phyloP scores from a whole-genome alignment of 1,140 invertebrate genomes.

The Oppia nitens region DNA sequence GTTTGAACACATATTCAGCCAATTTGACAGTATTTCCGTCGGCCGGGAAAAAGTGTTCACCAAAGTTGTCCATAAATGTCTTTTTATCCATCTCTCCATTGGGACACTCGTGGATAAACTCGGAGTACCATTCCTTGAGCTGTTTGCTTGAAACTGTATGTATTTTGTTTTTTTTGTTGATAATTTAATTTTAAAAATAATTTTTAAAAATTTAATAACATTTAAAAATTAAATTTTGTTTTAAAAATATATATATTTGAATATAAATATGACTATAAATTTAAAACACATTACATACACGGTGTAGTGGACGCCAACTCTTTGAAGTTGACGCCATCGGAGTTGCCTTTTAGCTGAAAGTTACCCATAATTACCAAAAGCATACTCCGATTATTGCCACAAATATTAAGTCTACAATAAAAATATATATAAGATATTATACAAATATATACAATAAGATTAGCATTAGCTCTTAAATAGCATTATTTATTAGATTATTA shows the following conservation, averaged over 20 bases:
- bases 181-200: no score
- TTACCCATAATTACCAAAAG: background rate
- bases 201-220: background rate
- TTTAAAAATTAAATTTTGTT: no score
- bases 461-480: no score
- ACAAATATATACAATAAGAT: no score
- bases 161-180: no score
- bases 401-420: background rate
- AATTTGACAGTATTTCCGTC: background rate
- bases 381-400: background rate
- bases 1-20: background rate
- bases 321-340: background rate
- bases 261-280: no score
- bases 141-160: background rate
- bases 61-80: constrained; percentile 24
- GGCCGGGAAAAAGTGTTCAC: background rate
- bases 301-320: background rate
- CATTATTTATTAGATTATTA: no score
- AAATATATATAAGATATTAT: no score
- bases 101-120: constrained; percentile 36
- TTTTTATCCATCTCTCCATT: constrained; percentile 33
- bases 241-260: no score
- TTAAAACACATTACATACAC: background rate
- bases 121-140: constrained; percentile 28
- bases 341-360: background rate